Conservation (phyloP, 2,888 invertebrate species). For the Stegophylla sp. region DNA sequence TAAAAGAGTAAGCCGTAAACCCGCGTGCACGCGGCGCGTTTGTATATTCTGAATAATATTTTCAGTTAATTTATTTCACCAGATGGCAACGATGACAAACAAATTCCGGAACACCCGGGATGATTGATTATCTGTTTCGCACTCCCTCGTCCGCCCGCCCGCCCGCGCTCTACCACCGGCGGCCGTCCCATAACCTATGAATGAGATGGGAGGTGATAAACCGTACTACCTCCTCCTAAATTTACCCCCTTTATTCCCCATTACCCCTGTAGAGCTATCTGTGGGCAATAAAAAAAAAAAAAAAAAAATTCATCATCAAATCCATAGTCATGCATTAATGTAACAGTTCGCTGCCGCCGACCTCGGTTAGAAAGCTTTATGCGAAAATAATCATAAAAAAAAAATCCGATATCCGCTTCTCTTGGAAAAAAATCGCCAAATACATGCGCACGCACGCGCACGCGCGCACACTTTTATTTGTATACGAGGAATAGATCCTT, state of each 20-base stretch:
- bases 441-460: not conserved
- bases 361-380: constrained; percentile 32
- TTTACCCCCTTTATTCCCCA: no score
- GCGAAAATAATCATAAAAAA: constrained; percentile 31
- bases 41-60: constrained; percentile 53
- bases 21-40: constrained; percentile 2
- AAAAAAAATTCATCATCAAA: constrained; percentile 42
- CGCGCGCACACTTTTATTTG: not conserved
- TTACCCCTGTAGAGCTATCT: no score
- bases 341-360: constrained; percentile 24
- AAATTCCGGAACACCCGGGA: constrained; percentile 52
- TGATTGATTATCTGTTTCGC: constrained; percentile 55
- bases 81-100: constrained; percentile 57
- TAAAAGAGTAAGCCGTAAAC: constrained; percentile 41
- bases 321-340: constrained; percentile 49
- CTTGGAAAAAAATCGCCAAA: constrained; percentile 17
- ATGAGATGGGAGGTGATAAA: not conserved
- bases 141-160: not conserved
- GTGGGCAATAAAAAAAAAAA: constrained; percentile 13
- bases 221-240: not conserved
- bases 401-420: constrained; percentile 35
- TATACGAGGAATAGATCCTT: not conserved
- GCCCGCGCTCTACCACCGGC: no score
- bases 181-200: not conserved
- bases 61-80: constrained; percentile 58